Evolutionary conservation across 2,888 invertebrate genomes (phyloP), one percentile per base, ranked within the genome.

Genomic region (Drosophila fungiperda): DNA sequence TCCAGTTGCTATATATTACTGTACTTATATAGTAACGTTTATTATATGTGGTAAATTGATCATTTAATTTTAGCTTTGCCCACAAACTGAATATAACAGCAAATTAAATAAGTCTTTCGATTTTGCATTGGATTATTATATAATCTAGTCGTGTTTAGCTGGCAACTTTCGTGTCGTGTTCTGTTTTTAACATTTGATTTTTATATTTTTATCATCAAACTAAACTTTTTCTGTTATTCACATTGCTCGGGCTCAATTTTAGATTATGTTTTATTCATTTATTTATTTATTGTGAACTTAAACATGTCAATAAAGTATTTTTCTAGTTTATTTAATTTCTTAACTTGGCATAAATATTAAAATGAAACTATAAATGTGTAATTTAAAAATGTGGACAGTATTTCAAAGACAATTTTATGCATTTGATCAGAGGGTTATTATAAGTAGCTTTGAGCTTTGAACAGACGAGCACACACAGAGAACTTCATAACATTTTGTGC

Each of bases 401-500:
- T 40, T 29, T n/a, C 8, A 54, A 26, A 48, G 32, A 9, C 23
- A 58, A 15, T 59, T 36, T 49, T 38, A 57, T 68, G 45, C 48
- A 54, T 36, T 40, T 40, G 12, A 61, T 70, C 38, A 61, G 64
- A 12, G 42, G 42, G 33, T 45, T 45, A 45, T 45, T 70, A 33
- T 80, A 76, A 80, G 80, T 53, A 68, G 76, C 76, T 78, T 76
- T 78, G 72, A 79, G 76, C 72, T 68, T 62, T 68, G 48, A 62
- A 59, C 72, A 72, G 58, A 45, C 57, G 52, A 49, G 54, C 35
- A 32, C 42, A 58, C 49, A 33, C 55, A 59, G 50, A 53, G 48
- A 64, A 40, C 48, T 65, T 50, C 59, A 42, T 53, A 62, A 76
- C 83, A 80, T 88, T 88, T 88, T 86, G 88, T 86, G 87, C 77